A percentile compares a stretch with the other conserved stretches of the same genome.
Conservation (phyloP, 2,797 vertebrate species). For the Sebastes trivittatus region DNA sequence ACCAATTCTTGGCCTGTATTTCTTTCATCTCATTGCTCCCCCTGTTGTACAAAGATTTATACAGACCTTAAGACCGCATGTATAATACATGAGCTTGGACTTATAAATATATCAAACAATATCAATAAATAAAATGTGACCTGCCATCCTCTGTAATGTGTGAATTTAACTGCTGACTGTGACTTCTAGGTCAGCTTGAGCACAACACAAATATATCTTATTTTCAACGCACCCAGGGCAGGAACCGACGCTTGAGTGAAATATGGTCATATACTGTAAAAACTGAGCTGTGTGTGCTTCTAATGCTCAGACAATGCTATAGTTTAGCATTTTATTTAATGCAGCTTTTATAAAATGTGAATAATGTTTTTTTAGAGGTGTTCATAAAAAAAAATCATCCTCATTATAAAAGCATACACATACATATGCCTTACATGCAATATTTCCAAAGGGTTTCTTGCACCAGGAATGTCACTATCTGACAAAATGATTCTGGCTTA, state of each 20-base stretch:
- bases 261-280: constrained; percentile 1
- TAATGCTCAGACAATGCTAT: background rate
- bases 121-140: constrained; percentile 69
- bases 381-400: background rate
- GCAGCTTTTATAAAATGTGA: background rate
- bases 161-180: constrained; percentile 65
- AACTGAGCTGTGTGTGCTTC: background rate
- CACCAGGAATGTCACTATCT: background rate
- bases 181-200: constrained; percentile 45
- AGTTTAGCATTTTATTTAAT: background rate
- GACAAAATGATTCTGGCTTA: background rate
- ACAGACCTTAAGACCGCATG: constrained; percentile 52
- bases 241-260: constrained; percentile 11
- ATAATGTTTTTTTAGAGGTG: background rate
- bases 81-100: constrained; percentile 59
- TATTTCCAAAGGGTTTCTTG: background rate
- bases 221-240: constrained; percentile 21
- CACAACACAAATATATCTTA: constrained; percentile 42
- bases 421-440: background rate
- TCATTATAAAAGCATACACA: background rate
- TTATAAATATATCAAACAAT: constrained; percentile 72
- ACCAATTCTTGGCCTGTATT: background rate
- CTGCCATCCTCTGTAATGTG: constrained; percentile 48
- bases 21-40: constrained; percentile 34
- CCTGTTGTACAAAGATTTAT: constrained; percentile 65